Conservation (phyloP, 1,140 invertebrate genomes). For the Carcinoscorpius rotundicauda region DNA sequence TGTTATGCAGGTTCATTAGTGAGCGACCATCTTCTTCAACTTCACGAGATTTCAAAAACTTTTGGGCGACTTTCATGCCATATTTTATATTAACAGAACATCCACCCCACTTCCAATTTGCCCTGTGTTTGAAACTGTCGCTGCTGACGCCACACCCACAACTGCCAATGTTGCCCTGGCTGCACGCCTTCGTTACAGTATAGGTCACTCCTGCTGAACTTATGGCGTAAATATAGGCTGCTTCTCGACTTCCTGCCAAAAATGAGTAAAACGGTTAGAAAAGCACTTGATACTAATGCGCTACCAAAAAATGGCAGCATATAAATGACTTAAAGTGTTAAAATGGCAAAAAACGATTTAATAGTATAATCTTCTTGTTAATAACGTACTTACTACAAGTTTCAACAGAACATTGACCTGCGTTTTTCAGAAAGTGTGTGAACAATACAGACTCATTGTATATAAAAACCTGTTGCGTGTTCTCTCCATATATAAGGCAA, state of each 20-base stretch:
- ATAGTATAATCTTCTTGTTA: no score
- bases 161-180: slow-evolving; percentile 69
- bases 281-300: background rate
- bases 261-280: slow-evolving; percentile 29
- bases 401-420: no score
- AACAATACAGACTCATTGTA: no score
- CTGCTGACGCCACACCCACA: slow-evolving; percentile 59
- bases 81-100: slow-evolving; percentile 39
- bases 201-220: slow-evolving; percentile 78
- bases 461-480: no score
- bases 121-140: slow-evolving; percentile 24
- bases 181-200: slow-evolving; percentile 73
- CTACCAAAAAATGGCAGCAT: slow-evolving; percentile 1
- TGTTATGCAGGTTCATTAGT: slow-evolving; percentile 95
- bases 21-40: slow-evolving; percentile 70
- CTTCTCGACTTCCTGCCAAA: slow-evolving; percentile 64
- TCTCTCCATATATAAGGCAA: no score
- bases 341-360: no score
- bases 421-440: no score
- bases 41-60: slow-evolving; percentile 61
- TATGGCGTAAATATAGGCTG: slow-evolving; percentile 81
- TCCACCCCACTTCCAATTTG: slow-evolving; percentile 34
- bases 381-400: no score
- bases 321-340: no score
- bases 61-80: slow-evolving; percentile 34